phyloP scores from a whole-genome alignment of 2,888 invertebrate species.

The Hirtodrosophila confusa region DNA sequence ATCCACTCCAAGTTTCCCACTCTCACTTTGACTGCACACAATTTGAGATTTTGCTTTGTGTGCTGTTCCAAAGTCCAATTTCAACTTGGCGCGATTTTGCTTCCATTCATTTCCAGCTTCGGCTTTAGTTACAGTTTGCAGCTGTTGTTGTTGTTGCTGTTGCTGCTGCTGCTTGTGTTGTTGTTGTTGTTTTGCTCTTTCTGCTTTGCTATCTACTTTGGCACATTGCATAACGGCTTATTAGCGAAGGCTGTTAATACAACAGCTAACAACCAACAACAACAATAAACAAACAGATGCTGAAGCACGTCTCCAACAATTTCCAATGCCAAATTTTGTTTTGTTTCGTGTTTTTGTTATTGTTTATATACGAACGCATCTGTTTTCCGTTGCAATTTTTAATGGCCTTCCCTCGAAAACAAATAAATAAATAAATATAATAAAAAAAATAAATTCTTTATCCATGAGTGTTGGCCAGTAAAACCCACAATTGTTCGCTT shows the following conservation, averaged over 20 bases:
- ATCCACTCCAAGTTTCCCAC: background rate
- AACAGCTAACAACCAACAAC: constrained; percentile 31
- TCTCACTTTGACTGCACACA: background rate
- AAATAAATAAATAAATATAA: constrained; percentile 3
- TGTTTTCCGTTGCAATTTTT: constrained; percentile 39
- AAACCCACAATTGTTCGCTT: constrained; percentile 15
- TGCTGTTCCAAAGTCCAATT: constrained; percentile 54
- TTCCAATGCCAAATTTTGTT: constrained; percentile 50
- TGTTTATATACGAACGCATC: constrained; percentile 34
- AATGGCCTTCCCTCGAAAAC: constrained; percentile 16
- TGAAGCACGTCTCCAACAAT: constrained; percentile 56
- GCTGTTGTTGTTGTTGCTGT: constrained; percentile 33
- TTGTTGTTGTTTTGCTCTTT: constrained; percentile 28
- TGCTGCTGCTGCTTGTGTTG: constrained; percentile 16
- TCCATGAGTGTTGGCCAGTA: constrained; percentile 6
- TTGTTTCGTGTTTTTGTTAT: constrained; percentile 16
- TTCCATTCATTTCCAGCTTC: constrained; percentile 40
- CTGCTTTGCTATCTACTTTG: constrained; percentile 54
- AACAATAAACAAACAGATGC: constrained; percentile 34
- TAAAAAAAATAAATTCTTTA: constrained; percentile 5
- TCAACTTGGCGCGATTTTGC: constrained; percentile 32
- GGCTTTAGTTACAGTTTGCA: constrained; percentile 47
- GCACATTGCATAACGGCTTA: constrained; percentile 77
- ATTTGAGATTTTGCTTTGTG: constrained; percentile 32
- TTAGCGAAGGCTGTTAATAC: constrained; percentile 69